phyloP scores from a whole-genome alignment of 2,888 invertebrate genomes.

The Pachycephus smyrnensis region DNA sequence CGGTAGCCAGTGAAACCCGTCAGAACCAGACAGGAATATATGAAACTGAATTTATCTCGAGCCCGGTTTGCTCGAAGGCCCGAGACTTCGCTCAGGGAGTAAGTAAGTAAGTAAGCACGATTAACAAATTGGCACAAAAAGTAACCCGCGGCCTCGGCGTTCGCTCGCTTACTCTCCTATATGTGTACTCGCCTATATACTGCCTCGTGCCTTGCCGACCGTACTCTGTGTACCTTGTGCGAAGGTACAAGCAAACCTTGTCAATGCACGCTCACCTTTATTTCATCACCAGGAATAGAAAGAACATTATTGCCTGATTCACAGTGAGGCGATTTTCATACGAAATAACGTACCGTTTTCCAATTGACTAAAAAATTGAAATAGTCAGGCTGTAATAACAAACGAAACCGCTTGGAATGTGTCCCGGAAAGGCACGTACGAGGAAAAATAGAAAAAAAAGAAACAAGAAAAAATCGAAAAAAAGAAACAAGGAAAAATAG shows the following conservation, averaged over 20 bases:
- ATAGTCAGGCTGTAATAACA: too few relatives aligned
- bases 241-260: not conserved
- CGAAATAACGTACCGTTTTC: not conserved
- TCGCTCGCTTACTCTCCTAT: not conserved
- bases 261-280: not conserved
- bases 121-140: slow-evolving; percentile 62
- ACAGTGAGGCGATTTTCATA: not conserved
- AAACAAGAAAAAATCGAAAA: not conserved
- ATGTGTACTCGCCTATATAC: not conserved
- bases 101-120: slow-evolving; percentile 43
- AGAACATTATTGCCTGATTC: not conserved
- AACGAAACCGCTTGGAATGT: not conserved
- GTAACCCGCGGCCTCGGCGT: slow-evolving; percentile 43
- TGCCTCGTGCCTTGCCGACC: not conserved
- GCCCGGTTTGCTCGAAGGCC: slow-evolving; percentile 37
- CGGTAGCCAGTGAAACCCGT: slow-evolving; percentile 46
- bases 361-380: not conserved
- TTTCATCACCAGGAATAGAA: not conserved
- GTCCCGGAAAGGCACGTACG: not conserved
- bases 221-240: not conserved
- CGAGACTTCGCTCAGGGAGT: slow-evolving; percentile 11
- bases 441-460: not conserved
- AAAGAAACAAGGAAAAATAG: too few relatives aligned
- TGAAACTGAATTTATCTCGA: slow-evolving; percentile 58
- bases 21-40: slow-evolving; percentile 55